Percentiles rank a stretch among this genome's conserved stretches.
Evolutionary conservation across 1,140 invertebrate genomes (phyloP).

Genomic region (Ceratina calcarata): DNA sequence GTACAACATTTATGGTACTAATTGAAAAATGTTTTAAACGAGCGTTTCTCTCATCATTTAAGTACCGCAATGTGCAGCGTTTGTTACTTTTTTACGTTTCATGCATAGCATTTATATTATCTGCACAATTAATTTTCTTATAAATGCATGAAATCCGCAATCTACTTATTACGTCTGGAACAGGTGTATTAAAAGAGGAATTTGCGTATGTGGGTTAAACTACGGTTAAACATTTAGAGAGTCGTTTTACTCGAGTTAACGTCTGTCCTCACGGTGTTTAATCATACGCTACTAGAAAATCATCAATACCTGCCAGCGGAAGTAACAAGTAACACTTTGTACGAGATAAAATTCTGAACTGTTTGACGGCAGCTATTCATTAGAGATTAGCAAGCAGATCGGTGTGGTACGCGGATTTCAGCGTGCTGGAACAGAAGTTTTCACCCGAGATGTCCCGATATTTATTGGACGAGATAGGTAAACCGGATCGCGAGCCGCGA

Average conservation of each 20-base stretch:
- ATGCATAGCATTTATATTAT: no score
- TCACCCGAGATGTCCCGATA: slow-evolving; percentile 65
- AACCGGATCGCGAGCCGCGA: slow-evolving; percentile 74
- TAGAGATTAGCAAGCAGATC: slow-evolving; percentile 16
- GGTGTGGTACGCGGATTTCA: not conserved
- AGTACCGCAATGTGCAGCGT: no score
- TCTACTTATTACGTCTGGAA: not conserved
- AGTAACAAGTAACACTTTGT: not conserved
- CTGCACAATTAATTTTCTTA: no score
- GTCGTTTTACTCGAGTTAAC: no score
- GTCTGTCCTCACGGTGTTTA: not conserved
- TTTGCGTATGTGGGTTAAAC: slow-evolving; percentile 8
- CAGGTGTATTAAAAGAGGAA: not conserved
- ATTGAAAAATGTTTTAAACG: no score
- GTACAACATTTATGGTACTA: no score
- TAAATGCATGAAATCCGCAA: no score
- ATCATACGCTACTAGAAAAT: not conserved
- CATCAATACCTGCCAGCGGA: slow-evolving; percentile 3
- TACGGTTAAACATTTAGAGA: not conserved
- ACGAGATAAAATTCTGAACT: slow-evolving; percentile 1
- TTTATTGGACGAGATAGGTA: slow-evolving; percentile 79
- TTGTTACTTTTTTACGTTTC: no score
- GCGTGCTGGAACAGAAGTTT: slow-evolving; percentile 50
- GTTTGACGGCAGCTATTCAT: slow-evolving; percentile 23
- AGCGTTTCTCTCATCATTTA: no score